Conservation (phyloP, 2,888 invertebrate genomes). For the Dermolepida albohirtum region DNA sequence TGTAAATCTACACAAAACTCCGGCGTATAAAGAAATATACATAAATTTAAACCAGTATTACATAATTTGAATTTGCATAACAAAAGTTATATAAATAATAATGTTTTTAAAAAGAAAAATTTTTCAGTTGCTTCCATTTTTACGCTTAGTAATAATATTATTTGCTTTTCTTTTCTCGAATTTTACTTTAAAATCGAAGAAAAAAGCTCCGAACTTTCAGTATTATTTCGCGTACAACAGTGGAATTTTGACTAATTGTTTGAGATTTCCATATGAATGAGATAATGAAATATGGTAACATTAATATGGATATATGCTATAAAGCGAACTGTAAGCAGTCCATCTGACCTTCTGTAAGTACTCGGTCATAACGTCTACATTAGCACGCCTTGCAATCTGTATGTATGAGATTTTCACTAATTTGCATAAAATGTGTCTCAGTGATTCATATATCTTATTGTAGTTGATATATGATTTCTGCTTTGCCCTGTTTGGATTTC, state of each 20-base stretch:
- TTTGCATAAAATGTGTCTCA: conserved; percentile 68
- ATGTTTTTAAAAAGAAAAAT: background rate
- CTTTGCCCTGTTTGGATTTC: conserved; percentile 44
- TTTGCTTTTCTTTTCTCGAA: conserved; percentile 36
- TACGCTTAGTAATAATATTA: background rate
- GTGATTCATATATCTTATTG: conserved; percentile 66
- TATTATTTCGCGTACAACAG: conserved; percentile 48
- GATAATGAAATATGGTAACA: conserved; percentile 84
- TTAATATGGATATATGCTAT: conserved; percentile 78
- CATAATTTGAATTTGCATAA: background rate
- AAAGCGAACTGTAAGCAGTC: conserved; percentile 65
- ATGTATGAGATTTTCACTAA: conserved; percentile 67
- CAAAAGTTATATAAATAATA: background rate
- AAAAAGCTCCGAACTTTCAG: conserved; percentile 20
- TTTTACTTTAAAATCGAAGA: conserved; percentile 37
- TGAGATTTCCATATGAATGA: conserved; percentile 86
- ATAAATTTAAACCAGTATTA: too few species aligned
- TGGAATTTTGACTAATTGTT: conserved; percentile 70
- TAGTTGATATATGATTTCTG: conserved; percentile 61
- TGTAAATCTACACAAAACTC: too few species aligned
- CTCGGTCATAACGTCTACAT: conserved; percentile 52
- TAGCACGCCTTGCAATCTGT: conserved; percentile 61
- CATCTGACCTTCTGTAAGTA: conserved; percentile 49
- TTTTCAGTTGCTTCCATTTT: conserved; percentile 9
- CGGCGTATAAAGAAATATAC: too few species aligned